These are phyloP conservation scores for Tenrec ecaudatus DNA, from an alignment of 2,113 vertebrate species.

Conservation along the genomic window DNA sequence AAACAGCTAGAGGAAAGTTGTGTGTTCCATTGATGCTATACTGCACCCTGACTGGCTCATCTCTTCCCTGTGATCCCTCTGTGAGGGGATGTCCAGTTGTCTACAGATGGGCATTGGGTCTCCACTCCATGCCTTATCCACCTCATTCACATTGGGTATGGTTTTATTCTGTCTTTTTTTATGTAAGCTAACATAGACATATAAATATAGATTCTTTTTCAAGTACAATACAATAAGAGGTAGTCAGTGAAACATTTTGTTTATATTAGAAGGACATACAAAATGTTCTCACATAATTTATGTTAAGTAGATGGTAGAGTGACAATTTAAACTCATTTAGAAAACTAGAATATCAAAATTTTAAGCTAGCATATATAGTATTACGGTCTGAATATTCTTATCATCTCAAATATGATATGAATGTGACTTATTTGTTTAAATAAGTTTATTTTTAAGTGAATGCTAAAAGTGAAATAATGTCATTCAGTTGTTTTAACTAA, in stretches of 20 bases:
- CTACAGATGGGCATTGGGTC: too few species aligned
- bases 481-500: neutral
- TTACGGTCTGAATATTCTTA: neutral
- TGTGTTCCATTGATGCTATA: too few species aligned
- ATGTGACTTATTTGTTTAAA: slow-evolving; percentile 23
- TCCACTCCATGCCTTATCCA: too few species aligned
- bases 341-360: slow-evolving; percentile 1
- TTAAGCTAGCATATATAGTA: slow-evolving; percentile 30
- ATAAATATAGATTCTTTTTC: slow-evolving; percentile 39
- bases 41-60: too few species aligned
- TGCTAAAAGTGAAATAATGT: neutral
- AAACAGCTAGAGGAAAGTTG: too few species aligned
- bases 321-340: neutral
- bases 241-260: slow-evolving; percentile 11
- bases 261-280: slow-evolving; percentile 45
- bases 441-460: slow-evolving; percentile 39
- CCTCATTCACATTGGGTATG: too few species aligned
- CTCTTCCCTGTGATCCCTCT: too few species aligned
- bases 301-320: slow-evolving; percentile 2
- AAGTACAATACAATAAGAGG: neutral
- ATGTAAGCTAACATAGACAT: too few species aligned
- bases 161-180: too few species aligned
- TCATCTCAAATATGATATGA: neutral
- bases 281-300: neutral
- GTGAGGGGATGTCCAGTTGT: too few species aligned